These are phyloP conservation scores for Cassiopea xamachana DNA, from an alignment of 30 jellyfish, hydroid and myxozoan genomes.

Conservation along the genomic window DNA sequence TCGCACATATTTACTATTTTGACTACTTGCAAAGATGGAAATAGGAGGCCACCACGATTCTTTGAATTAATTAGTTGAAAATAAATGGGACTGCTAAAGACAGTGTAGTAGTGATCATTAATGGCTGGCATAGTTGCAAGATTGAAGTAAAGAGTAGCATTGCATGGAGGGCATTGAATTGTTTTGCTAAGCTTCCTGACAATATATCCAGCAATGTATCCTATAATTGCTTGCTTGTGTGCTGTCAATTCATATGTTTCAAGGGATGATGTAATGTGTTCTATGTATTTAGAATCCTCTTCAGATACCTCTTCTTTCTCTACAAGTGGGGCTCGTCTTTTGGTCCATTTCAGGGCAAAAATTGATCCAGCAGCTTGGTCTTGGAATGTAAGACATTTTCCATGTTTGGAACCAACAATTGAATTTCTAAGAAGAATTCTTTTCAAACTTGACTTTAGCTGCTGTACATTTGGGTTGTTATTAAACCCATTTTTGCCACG, in stretches of 20 bases:
- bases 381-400: no score
- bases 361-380: constrained; percentile 22
- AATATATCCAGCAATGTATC: constrained; percentile 62
- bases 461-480: constrained; percentile 59
- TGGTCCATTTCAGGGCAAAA: constrained; percentile 49
- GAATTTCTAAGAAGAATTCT: constrained; percentile 55
- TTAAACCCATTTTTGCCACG: constrained; percentile 52
- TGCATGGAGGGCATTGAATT: constrained; percentile 2
- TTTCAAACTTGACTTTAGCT: constrained; percentile 31
- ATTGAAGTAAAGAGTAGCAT: no score
- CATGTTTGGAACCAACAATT: no score
- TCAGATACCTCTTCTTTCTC: background rate
- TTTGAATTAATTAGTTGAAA: no score
- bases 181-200: constrained; percentile 11
- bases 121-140: no score
- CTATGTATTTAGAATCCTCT: background rate
- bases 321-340: constrained; percentile 27
- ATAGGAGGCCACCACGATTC: no score
- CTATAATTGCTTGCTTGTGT: constrained; percentile 46
- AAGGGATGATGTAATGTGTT: background rate
- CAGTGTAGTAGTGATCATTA: no score
- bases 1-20: no score
- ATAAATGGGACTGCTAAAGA: no score
- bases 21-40: no score
- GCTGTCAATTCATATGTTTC: background rate